Evolutionary conservation across 2,797 vertebrate species (phyloP), one percentile per base, ranked within the genome.

Genomic region (Microctenopoma lineatum): DNA sequence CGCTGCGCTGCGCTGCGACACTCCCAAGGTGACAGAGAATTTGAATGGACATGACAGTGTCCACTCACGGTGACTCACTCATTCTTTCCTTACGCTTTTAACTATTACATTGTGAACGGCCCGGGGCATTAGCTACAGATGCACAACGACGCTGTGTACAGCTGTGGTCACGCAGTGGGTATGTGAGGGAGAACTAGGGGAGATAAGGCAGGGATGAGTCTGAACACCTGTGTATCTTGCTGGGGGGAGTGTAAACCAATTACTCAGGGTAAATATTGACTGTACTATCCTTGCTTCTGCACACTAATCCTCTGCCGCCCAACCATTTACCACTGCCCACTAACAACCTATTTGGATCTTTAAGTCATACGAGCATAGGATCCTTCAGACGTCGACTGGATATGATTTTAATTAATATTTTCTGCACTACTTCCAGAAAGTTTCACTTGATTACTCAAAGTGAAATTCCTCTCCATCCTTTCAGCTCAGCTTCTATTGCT

Each of bases 231-330:
- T 78, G 80, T 80, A 63, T 70, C 75, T 81, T 76, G 45, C 73
- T 53, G 55, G 68, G 70, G 70, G 71, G 81, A 83, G 77, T 81
- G 77, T 67, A 65, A 84, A 78, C 78, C 87, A 89, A 92, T 90
- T 90, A 90, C 79, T 75, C 51, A 60, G 70, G 67, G 78, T 84
- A 90, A 89, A 91, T 90, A 88, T 87, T 87, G 84, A 88, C 87
- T 62, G 59, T 53, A 66, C 66, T 61, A 75, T 86, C 66, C 71
- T 72, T 86, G 50, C 66, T 16, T 77, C 45, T 63, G 70, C 47
- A 70, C 56, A 86, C 54, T 32, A 57, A 59, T 41, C 14, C 39
- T 54, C 62, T 42, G n/a, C 50, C 18, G 1, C 60, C 44, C 47
- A 59, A 14, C 60, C 26, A 46, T 75, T 66, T 52, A 45, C 47